These are phyloP conservation scores for Hydrophis major DNA, from an alignment of 2,797 vertebrate species.

Conservation along the genomic window DNA sequence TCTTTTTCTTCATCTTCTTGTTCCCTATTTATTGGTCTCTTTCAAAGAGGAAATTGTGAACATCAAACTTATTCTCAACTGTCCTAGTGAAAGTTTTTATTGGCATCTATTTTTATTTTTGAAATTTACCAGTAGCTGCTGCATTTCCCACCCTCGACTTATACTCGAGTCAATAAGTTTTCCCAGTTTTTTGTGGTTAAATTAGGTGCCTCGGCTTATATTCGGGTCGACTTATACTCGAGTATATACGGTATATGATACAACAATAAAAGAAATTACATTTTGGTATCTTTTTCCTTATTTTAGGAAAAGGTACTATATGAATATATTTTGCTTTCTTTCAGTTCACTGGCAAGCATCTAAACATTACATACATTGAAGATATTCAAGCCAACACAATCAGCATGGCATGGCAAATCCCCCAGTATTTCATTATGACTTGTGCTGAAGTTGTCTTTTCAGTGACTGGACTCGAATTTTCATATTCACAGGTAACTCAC, in stretches of 20 bases:
- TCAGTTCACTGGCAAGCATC: background rate
- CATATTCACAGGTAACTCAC: constrained; percentile 89
- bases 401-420: constrained; percentile 93
- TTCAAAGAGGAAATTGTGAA: too few species aligned
- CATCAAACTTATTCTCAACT: too few species aligned
- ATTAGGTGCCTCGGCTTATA: too few species aligned
- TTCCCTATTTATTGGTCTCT: too few species aligned
- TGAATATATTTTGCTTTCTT: constrained; percentile 29
- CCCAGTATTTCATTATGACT: constrained; percentile 94
- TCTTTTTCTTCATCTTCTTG: too few species aligned
- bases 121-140: too few species aligned
- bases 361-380: constrained; percentile 52
- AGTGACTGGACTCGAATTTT: constrained; percentile 92
- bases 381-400: constrained; percentile 84
- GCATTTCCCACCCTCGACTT: too few species aligned
- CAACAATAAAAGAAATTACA: background rate
- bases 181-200: too few species aligned
- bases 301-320: background rate
- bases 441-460: constrained; percentile 93
- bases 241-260: background rate
- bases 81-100: too few species aligned
- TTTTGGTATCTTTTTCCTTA: background rate
- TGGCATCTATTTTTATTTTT: too few species aligned
- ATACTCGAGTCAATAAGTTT: too few species aligned
- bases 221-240: too few species aligned